Conservation (phyloP, 2,113 vertebrate species). For the Tyto alba region DNA sequence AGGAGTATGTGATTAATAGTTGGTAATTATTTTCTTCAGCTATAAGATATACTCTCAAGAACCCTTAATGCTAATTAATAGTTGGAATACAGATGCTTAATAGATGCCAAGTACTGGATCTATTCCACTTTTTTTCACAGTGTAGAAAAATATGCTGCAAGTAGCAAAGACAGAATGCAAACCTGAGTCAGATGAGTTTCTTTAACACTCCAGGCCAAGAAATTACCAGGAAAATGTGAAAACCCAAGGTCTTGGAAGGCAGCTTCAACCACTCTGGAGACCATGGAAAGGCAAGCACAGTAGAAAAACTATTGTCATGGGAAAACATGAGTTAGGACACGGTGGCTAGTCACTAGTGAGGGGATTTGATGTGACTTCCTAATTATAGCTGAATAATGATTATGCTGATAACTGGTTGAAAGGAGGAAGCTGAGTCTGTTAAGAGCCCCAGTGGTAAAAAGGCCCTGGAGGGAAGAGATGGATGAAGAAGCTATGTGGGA, state of each 20-base stretch:
- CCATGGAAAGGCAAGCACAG: not conserved
- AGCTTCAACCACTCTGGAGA: not conserved
- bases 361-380: not conserved
- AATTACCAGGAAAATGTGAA: not conserved
- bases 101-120: slow-evolving; percentile 39
- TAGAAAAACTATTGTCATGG: not conserved
- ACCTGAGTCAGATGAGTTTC: not conserved
- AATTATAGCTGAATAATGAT: not conserved
- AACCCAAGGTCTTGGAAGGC: not conserved
- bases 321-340: not conserved
- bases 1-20: slow-evolving; percentile 25
- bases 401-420: not conserved
- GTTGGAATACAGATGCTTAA: slow-evolving; percentile 23
- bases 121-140: not conserved
- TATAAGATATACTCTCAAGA: slow-evolving; percentile 27
- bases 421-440: not conserved
- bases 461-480: not conserved
- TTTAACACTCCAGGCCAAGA: not conserved
- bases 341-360: not conserved
- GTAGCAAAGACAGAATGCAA: not conserved
- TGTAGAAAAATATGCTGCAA: not conserved
- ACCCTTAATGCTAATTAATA: slow-evolving; percentile 49
- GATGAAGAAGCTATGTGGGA: not conserved
- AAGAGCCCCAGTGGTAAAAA: not conserved
- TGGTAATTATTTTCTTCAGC: slow-evolving; percentile 31